phyloP scores from a whole-genome alignment of 2,888 invertebrate genomes.

The Synanthedon tipuliformis region DNA sequence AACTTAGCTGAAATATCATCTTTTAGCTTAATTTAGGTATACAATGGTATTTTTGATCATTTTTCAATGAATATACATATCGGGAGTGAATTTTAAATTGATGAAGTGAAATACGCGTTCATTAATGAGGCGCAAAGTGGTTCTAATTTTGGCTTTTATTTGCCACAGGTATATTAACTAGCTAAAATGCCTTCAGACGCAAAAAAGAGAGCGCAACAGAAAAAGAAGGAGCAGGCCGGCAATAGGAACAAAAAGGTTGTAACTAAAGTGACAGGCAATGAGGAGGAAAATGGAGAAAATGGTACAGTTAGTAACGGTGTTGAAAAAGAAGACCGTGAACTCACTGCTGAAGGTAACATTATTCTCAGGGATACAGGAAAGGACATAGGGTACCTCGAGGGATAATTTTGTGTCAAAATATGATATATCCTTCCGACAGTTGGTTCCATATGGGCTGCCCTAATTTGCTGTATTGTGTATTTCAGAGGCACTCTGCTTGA shows the following conservation, averaged over 20 bases:
- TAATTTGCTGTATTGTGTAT: conserved; percentile 8
- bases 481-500: conserved; percentile 85
- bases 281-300: conserved; percentile 71
- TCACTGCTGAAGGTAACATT: conserved; percentile 77
- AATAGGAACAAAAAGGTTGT: conserved; percentile 73
- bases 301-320: conserved; percentile 58
- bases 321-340: conserved; percentile 65
- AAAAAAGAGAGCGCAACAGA: conserved; percentile 97
- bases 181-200: conserved; percentile 95
- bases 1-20: too few relatives aligned
- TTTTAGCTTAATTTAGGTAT: too few relatives aligned
- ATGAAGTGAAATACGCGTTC: too few relatives aligned
- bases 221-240: conserved; percentile 95
- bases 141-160: neutral
- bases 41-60: too few relatives aligned
- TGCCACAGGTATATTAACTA: neutral
- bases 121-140: too few relatives aligned
- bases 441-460: too few relatives aligned
- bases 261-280: conserved; percentile 55
- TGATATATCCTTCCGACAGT: too few relatives aligned
- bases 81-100: too few relatives aligned
- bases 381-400: too few relatives aligned
- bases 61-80: too few relatives aligned
- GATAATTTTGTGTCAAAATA: too few relatives aligned
- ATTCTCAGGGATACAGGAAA: too few relatives aligned